A percentile compares a stretch with the other conserved stretches of the same genome.
Evolutionary conservation across 2,797 vertebrate species (phyloP).

Genomic region (Melanotaenia pygmaea): DNA sequence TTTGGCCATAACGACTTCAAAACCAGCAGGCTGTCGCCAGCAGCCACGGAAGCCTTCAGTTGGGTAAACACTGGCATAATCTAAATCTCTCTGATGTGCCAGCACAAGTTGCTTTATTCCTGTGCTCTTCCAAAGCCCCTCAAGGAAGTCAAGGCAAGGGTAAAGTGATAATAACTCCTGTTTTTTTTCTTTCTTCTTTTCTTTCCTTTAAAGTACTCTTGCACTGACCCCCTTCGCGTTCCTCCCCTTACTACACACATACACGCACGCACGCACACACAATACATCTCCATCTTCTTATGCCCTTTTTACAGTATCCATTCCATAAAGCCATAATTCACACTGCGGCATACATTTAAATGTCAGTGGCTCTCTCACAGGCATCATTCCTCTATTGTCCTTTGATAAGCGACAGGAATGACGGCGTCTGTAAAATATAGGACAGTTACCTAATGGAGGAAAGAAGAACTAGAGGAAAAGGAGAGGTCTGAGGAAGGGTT

Average conservation of each 20-base stretch:
- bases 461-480: conserved; percentile 39
- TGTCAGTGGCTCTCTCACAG: conserved; percentile 74
- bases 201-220: conserved; percentile 67
- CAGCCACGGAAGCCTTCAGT: conserved; percentile 70
- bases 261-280: conserved; percentile 9
- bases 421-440: conserved; percentile 72
- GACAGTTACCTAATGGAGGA: conserved; percentile 77
- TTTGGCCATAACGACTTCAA: conserved; percentile 73
- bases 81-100: conserved; percentile 77
- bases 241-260: conserved; percentile 31
- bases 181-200: conserved; percentile 41
- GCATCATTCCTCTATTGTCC: conserved; percentile 77
- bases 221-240: conserved; percentile 66
- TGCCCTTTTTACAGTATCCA: conserved; percentile 68
- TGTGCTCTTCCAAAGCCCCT: conserved; percentile 69
- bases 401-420: conserved; percentile 73
- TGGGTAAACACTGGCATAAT: conserved; percentile 77
- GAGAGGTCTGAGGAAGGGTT: conserved; percentile 38
- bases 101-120: conserved; percentile 66
- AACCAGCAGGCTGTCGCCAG: conserved; percentile 69
- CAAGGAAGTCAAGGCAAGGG: conserved; percentile 79
- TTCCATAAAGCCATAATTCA: conserved; percentile 70
- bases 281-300: conserved; percentile 58
- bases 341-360: conserved; percentile 72
- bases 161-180: conserved; percentile 72